Evolutionary conservation across 2,797 vertebrate species (phyloP).

Genomic region (Orestias chungarensis): DNA sequence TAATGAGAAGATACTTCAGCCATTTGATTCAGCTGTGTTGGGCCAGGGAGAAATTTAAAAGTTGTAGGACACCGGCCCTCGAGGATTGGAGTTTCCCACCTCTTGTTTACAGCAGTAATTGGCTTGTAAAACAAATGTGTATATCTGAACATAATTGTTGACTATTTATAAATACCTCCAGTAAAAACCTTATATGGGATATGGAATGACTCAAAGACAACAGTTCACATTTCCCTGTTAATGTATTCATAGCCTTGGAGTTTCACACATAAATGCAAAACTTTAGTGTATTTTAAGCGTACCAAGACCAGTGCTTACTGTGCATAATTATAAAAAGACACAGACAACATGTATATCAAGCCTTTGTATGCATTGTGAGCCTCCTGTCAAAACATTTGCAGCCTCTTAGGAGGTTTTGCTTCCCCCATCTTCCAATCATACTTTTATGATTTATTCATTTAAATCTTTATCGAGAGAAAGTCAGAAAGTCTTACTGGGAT

Average conservation of each 20-base stretch:
- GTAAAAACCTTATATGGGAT: neutral
- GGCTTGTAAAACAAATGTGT: neutral
- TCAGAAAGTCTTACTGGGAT: neutral
- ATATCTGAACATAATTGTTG: neutral
- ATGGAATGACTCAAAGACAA: neutral
- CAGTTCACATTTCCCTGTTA: neutral
- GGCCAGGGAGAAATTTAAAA: no score
- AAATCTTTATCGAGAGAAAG: neutral
- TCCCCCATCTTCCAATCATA: neutral
- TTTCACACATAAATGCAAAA: neutral
- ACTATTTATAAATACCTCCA: neutral
- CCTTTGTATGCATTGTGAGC: neutral
- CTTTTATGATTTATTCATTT: neutral
- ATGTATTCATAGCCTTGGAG: neutral
- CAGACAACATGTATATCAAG: neutral
- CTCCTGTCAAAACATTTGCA: neutral
- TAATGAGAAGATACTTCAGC: no score
- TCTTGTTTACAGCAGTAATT: neutral
- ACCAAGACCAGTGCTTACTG: neutral
- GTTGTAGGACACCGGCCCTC: no score
- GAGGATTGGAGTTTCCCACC: no score
- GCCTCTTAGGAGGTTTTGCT: neutral
- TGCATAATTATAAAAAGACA: neutral
- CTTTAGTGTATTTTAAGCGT: neutral
- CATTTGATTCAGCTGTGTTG: no score